Conservation (phyloP, 2,113 vertebrate genomes). For the Eira barbara region DNA sequence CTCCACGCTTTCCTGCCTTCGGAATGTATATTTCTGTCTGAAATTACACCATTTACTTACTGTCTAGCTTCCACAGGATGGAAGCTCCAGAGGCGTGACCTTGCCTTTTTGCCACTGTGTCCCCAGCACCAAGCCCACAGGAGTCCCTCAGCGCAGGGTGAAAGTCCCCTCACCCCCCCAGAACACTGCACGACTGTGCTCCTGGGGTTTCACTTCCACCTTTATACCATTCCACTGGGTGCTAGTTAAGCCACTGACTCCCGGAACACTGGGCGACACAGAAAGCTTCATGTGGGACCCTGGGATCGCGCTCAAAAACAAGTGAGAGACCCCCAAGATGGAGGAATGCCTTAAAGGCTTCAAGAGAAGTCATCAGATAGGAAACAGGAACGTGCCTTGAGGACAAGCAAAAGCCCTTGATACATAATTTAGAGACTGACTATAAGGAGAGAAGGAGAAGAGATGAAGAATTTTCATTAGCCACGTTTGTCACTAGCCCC, state of each 20-base stretch:
- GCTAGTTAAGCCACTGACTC: not conserved
- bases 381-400: not conserved
- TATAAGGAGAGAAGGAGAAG: not conserved
- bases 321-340: not conserved
- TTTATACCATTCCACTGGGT: accelerated
- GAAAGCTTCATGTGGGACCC: not conserved
- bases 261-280: not conserved
- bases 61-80: not conserved
- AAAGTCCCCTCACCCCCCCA: too few relatives aligned
- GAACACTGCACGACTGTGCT: not conserved
- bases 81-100: not conserved
- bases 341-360: not conserved
- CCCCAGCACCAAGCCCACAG: not conserved
- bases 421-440: not conserved
- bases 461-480: too few relatives aligned
- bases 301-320: accelerated
- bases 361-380: not conserved
- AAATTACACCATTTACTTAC: not conserved
- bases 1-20: not conserved
- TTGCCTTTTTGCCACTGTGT: not conserved
- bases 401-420: not conserved
- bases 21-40: not conserved
- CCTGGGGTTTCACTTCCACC: accelerated
- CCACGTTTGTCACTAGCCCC: not conserved
- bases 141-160: not conserved